Conservation (phyloP, 2,888 invertebrate genomes). For the Cantharis nigra region DNA sequence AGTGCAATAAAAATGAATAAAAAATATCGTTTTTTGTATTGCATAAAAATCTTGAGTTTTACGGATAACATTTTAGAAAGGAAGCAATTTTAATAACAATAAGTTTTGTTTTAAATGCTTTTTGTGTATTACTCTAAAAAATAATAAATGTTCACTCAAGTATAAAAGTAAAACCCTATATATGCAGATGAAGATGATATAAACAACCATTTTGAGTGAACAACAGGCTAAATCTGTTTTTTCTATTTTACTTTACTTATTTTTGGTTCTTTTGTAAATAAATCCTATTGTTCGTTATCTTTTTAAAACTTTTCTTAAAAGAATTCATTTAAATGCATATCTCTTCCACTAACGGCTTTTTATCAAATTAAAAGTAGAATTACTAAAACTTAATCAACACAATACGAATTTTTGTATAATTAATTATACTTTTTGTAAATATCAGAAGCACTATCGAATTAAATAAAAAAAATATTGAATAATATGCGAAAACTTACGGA, state of each 20-base stretch:
- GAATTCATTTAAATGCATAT: slow-evolving; percentile 16
- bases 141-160: slow-evolving; percentile 17
- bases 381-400: neutral
- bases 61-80: slow-evolving; percentile 17
- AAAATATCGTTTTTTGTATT: slow-evolving; percentile 16
- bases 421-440: neutral
- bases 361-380: slow-evolving; percentile 6
- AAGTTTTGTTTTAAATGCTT: slow-evolving; percentile 15
- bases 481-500: no score
- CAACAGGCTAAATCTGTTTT: slow-evolving; percentile 5
- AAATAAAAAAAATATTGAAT: no score
- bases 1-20: slow-evolving; percentile 24
- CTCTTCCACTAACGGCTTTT: slow-evolving; percentile 9
- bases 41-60: slow-evolving; percentile 19
- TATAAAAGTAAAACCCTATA: slow-evolving; percentile 20
- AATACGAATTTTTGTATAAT: neutral
- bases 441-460: no score
- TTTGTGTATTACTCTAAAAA: slow-evolving; percentile 5
- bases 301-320: slow-evolving; percentile 7
- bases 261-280: slow-evolving; percentile 19
- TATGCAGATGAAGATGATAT: slow-evolving; percentile 22
- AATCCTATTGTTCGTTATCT: slow-evolving; percentile 20
- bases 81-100: slow-evolving; percentile 13
- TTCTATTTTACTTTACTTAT: slow-evolving; percentile 16
- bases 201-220: slow-evolving; percentile 20